Evolutionary conservation across 2,113 vertebrate species (phyloP).

Genomic region (Hassar affinis): DNA sequence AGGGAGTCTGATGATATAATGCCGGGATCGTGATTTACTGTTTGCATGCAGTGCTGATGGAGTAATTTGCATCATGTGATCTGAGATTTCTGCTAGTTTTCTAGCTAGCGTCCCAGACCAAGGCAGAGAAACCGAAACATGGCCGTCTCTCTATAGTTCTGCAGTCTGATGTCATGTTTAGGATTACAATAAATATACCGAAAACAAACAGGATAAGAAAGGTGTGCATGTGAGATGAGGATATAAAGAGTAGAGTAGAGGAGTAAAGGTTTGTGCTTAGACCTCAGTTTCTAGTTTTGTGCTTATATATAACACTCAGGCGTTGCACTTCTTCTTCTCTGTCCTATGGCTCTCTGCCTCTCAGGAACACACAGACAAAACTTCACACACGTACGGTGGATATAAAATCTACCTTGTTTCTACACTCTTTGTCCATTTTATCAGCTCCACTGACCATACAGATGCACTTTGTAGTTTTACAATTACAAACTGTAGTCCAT

Average conservation of each 20-base stretch:
- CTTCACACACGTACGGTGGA: too few species aligned
- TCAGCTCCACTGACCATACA: too few species aligned
- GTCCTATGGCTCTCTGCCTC: too few species aligned
- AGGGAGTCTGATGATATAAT: not conserved
- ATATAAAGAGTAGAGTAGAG: not conserved
- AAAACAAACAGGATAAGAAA: not conserved
- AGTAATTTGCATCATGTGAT: not conserved
- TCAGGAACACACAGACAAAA: too few species aligned
- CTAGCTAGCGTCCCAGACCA: not conserved
- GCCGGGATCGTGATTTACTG: not conserved
- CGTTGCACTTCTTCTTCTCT: too few species aligned
- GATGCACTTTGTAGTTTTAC: too few species aligned
- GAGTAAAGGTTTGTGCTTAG: not conserved
- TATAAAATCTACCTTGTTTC: too few species aligned
- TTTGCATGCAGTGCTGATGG: not conserved
- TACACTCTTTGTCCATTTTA: too few species aligned
- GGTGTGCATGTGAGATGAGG: not conserved
- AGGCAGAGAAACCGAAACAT: not conserved
- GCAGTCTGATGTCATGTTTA: not conserved
- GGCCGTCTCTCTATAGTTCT: not conserved
- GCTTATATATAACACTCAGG: not conserved
- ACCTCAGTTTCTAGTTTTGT: not conserved
- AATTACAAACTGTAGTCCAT: too few species aligned
- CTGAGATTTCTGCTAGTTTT: not conserved
- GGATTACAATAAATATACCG: not conserved